Evolutionary conservation across 2,888 invertebrate genomes (phyloP).

Genomic region (Gasteruption jaculator): DNA sequence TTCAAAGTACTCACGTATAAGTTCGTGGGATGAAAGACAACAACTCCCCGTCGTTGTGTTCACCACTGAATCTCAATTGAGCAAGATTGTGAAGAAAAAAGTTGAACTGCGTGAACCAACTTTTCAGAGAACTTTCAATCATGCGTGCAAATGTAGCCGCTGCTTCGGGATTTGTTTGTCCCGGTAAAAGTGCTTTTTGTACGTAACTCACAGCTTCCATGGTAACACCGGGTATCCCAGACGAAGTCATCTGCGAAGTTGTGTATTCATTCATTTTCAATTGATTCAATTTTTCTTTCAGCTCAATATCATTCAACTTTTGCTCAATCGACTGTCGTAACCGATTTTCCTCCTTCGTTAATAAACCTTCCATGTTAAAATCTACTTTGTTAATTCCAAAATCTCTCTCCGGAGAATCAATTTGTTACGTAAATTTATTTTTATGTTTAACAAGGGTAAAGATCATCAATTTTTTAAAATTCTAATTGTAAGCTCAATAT

Average conservation of each 20-base stretch:
- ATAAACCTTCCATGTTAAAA: slow-evolving; percentile 27
- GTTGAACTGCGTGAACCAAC: slow-evolving; percentile 93
- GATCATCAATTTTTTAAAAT: too few relatives aligned
- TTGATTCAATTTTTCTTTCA: slow-evolving; percentile 32
- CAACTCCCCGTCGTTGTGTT: slow-evolving; percentile 74
- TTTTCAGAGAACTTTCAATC: slow-evolving; percentile 91
- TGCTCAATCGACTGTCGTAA: slow-evolving; percentile 20
- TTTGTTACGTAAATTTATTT: too few relatives aligned
- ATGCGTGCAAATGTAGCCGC: slow-evolving; percentile 93
- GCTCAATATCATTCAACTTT: slow-evolving; percentile 34
- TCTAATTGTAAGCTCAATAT: too few relatives aligned
- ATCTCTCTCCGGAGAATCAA: background rate
- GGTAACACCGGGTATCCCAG: slow-evolving; percentile 88
- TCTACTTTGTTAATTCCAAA: background rate
- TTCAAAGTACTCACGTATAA: slow-evolving; percentile 70
- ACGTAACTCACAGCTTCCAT: slow-evolving; percentile 90
- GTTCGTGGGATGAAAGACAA: slow-evolving; percentile 92
- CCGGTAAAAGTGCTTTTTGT: slow-evolving; percentile 82
- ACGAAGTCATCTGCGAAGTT: slow-evolving; percentile 75
- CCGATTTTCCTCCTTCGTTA: slow-evolving; percentile 18
- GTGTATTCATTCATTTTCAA: slow-evolving; percentile 39
- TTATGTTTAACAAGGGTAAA: too few relatives aligned
- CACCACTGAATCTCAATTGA: slow-evolving; percentile 86
- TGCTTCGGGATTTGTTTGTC: slow-evolving; percentile 90
- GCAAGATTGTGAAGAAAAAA: slow-evolving; percentile 97